These are phyloP conservation scores for Cynopterus brachyotis DNA, from an alignment of 2,113 vertebrate species.

Conservation along the genomic window DNA sequence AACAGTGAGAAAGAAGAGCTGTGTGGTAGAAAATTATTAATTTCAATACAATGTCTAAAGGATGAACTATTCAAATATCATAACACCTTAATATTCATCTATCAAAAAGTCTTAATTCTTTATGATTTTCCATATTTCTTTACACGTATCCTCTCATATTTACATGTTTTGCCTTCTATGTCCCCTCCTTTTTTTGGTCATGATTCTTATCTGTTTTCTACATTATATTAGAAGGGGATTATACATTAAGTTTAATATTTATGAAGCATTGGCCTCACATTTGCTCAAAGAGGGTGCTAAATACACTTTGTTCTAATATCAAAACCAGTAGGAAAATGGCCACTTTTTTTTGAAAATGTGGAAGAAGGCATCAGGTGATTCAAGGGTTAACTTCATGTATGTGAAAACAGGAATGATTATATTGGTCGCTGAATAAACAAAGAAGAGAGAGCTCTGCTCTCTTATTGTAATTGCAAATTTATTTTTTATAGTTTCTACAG, in stretches of 20 bases:
- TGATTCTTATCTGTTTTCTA: not conserved
- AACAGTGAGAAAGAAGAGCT: not conserved
- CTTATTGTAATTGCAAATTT: conserved; percentile 81
- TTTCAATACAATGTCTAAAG: not conserved
- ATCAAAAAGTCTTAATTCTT: not conserved
- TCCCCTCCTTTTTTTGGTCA: not conserved
- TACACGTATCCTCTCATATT: not conserved
- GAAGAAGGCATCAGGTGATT: not conserved
- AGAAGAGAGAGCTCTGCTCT: conserved; percentile 64
- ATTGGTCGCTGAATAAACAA: conserved; percentile 67
- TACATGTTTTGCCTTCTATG: not conserved
- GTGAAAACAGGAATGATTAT: conserved; percentile 37
- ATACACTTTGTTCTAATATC: not conserved
- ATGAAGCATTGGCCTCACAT: not conserved
- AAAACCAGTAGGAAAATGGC: not conserved
- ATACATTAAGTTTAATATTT: not conserved
- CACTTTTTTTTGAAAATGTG: not conserved
- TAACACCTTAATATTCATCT: not conserved
- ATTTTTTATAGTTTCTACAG: conserved; percentile 78
- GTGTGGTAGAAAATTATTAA: not conserved
- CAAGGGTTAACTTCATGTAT: conserved; percentile 56
- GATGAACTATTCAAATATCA: not conserved
- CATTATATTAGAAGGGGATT: not conserved
- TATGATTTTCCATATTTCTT: not conserved
- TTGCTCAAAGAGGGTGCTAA: conserved; percentile 1